Evolutionary conservation across 2,888 invertebrate genomes (phyloP).

Genomic region (Ypsolopha scabrella): DNA sequence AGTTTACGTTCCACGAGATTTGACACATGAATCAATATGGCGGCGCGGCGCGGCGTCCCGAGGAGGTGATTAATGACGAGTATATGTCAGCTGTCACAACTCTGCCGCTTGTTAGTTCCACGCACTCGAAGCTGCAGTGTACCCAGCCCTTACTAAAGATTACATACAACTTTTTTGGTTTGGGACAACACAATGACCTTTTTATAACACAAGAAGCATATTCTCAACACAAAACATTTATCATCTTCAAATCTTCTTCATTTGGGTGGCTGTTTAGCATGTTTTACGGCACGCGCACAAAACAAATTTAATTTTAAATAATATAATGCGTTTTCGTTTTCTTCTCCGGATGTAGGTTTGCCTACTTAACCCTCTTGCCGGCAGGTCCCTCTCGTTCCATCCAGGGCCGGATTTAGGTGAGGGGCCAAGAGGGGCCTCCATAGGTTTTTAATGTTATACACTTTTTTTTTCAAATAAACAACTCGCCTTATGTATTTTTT

Average conservation of each 20-base stretch:
- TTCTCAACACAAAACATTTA: background rate
- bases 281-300: background rate
- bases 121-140: conserved; percentile 40
- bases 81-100: conserved; percentile 68
- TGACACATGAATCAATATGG: conserved; percentile 7
- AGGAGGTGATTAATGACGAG: conserved; percentile 53
- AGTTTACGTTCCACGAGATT: conserved; percentile 4
- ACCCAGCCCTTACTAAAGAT: conserved; percentile 48
- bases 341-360: conserved; percentile 21
- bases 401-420: too few relatives aligned
- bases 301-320: background rate
- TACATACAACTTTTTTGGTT: conserved; percentile 38
- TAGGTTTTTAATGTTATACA: too few relatives aligned
- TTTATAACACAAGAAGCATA: background rate
- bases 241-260: background rate
- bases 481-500: too few relatives aligned
- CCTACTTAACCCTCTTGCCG: conserved; percentile 24
- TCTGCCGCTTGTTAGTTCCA: conserved; percentile 59
- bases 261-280: background rate
- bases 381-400: conserved; percentile 18
- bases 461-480: too few relatives aligned
- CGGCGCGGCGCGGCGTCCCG: conserved; percentile 3
- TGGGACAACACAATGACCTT: conserved; percentile 23
- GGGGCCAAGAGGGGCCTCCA: too few relatives aligned
- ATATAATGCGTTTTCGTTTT: conserved; percentile 14